Base-by-base conservation (phyloP, 2,113 vertebrate genomes). In the Prochilodus magdalenae region DNA sequence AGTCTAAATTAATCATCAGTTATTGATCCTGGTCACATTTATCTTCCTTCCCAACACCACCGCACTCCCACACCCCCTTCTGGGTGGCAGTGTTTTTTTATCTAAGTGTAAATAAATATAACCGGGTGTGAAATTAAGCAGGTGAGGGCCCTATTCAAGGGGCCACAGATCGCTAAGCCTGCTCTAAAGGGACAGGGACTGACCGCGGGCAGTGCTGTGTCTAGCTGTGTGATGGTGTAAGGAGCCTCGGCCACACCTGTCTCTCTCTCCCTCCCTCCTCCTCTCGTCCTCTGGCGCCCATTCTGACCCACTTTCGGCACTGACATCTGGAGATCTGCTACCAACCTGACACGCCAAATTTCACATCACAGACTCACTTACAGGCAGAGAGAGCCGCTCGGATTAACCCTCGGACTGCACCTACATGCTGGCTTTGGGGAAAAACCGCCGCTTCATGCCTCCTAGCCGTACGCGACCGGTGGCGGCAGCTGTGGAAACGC, bases 251-350 rank as follows among this genome's bases (percentile, higher is more conserved):
- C 29, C 30, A 22, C 27, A 30, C 27, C 27, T 29, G 73, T 20
- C 40, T 44, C 40, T 44, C 40, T 44, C 40, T 44, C 40, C n/a
- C n/a, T 36, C 78, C 53, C 70, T 80, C 73, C 55, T 59, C 29
- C 15, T 16, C 59, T n/a, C 27, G 40, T 60, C 77, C 18, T 81
- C 66, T 71, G 55, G 24, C 66, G 4, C 55, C 29, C 24, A 15
- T 75, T 7, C 44, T 29, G 66, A 72, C n/a, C 40, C n/a, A 40
- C 53, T 72, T 80, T 22, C 53, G 22, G 20, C 0, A 11, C 30
- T 30, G 20, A 47, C 55, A 73, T 36, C 59, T 63, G 74, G 59
- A 55, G 24, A 24, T 57, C 59, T 20, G 27, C 51, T 44, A 55
- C 15, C 22, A 44, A 67, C 49, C 33, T 40, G 40, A 70, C 36